These are phyloP conservation scores for Esox lucius DNA, from an alignment of 2,797 vertebrate genomes.

Conservation along the genomic window DNA sequence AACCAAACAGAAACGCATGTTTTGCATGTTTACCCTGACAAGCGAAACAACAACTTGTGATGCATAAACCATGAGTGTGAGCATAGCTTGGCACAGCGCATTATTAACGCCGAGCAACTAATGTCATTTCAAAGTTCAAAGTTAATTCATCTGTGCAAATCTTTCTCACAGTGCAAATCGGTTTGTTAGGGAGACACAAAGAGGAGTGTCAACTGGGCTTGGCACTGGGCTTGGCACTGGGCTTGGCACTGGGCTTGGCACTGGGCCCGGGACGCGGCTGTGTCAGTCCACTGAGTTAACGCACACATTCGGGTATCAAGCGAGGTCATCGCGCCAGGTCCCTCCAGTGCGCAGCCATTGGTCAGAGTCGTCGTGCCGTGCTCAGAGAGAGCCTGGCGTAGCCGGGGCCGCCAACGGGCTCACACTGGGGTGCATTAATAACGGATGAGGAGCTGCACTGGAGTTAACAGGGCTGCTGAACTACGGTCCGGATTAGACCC, in stretches of 20 bases:
- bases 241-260: not conserved
- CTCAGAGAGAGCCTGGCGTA: not conserved
- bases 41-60: no score
- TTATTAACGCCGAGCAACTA: not conserved
- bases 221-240: not conserved
- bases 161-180: not conserved
- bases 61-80: no score
- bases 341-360: no score
- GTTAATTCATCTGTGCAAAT: not conserved
- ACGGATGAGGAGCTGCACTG: slow-evolving; percentile 19
- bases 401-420: not conserved
- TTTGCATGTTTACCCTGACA: no score
- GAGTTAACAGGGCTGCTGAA: slow-evolving; percentile 1
- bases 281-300: not conserved
- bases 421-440: slow-evolving; percentile 3
- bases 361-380: no score
- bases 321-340: not conserved
- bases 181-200: not conserved
- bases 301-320: not conserved
- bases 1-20: no score
- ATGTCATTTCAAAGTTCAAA: not conserved
- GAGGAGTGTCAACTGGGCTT: not conserved
- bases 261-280: not conserved
- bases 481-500: slow-evolving; percentile 13
- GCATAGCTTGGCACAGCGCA: not conserved